A percentile compares a stretch with the other conserved stretches of the same genome.
Evolutionary conservation across 2,113 vertebrate genomes (phyloP).

Genomic region (Athene noctua): DNA sequence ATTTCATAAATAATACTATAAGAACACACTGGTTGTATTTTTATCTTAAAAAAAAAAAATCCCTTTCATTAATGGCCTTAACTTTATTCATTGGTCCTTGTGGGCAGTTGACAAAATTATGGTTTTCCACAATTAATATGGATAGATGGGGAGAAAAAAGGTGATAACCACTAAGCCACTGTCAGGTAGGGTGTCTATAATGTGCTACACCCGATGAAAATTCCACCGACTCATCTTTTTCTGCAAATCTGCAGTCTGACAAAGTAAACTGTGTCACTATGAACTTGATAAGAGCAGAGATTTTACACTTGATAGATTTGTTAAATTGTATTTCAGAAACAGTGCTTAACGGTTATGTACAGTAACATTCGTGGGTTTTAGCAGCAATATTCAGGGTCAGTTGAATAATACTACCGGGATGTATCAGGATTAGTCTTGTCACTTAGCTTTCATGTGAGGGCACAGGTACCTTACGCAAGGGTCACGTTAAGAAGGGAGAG

Average conservation of each 20-base stretch:
- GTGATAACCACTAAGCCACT: not conserved
- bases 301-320: not conserved
- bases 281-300: not conserved
- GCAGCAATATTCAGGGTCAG: not conserved
- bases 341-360: rapidly evolving
- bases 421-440: not conserved
- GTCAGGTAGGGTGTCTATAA: not conserved
- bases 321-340: not conserved
- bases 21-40: not conserved
- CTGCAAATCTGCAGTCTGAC: not conserved
- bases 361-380: not conserved
- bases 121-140: not conserved
- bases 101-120: not conserved
- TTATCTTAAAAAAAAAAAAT: not conserved
- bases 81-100: not conserved
- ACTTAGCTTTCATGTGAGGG: not conserved
- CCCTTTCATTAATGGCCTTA: not conserved
- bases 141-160: not conserved
- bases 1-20: not conserved
- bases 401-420: not conserved
- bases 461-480: not conserved
- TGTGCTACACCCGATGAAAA: not conserved
- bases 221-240: not conserved
- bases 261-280: not conserved
- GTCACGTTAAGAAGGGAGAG: not conserved